Percentiles rank a stretch among this genome's conserved stretches.
Evolutionary conservation across 2,797 vertebrate genomes (phyloP).

Genomic region (Etheostoma nigrum): DNA sequence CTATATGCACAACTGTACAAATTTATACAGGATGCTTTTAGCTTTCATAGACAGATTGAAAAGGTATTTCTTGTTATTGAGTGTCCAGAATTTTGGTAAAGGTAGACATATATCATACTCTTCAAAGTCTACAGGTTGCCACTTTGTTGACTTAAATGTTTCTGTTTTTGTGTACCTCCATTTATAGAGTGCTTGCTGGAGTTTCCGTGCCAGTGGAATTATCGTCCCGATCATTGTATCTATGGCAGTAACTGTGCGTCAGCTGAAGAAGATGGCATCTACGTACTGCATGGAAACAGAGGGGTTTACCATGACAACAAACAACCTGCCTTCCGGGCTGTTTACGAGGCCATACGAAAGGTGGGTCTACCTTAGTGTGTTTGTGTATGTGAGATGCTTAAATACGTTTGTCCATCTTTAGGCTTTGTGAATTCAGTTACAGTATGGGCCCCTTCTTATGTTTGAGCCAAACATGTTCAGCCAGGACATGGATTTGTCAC

Average conservation of each 20-base stretch:
- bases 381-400: background rate
- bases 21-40: background rate
- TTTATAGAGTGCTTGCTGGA: slow-evolving; percentile 89
- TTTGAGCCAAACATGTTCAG: background rate
- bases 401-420: background rate
- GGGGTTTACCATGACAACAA: slow-evolving; percentile 95
- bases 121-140: background rate
- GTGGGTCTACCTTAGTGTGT: slow-evolving; percentile 68
- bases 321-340: slow-evolving; percentile 92
- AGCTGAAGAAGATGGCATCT: slow-evolving; percentile 90
- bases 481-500: background rate
- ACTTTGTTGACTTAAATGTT: background rate
- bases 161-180: background rate
- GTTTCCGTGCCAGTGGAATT: slow-evolving; percentile 96
- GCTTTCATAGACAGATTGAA: background rate
- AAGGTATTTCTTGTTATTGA: background rate
- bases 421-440: background rate
- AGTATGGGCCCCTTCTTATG: background rate
- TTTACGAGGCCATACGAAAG: slow-evolving; percentile 91
- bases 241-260: slow-evolving; percentile 94
- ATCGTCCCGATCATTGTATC: slow-evolving; percentile 95
- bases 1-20: background rate
- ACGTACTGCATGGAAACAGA: slow-evolving; percentile 92
- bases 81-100: background rate
- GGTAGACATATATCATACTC: background rate